These are phyloP conservation scores for Lutjanus argentimaculatus DNA, from an alignment of 2,797 vertebrate species.

Conservation along the genomic window DNA sequence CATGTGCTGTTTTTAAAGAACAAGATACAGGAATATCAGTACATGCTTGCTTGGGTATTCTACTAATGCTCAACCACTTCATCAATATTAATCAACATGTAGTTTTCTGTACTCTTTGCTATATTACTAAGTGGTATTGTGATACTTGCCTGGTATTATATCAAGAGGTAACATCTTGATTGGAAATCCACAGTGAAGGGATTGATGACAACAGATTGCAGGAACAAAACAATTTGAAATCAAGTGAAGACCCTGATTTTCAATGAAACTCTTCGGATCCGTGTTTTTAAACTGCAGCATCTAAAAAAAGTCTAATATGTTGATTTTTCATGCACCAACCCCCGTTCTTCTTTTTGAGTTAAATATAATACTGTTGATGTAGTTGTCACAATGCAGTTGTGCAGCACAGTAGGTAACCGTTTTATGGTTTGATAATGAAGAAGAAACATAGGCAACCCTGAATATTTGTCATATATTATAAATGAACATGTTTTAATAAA, in stretches of 20 bases:
- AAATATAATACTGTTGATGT: conserved; percentile 50
- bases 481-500: conserved; percentile 87
- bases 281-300: conserved; percentile 59
- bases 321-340: conserved; percentile 62
- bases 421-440: conserved; percentile 73
- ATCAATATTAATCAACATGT: conserved; percentile 8
- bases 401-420: conserved; percentile 60
- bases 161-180: neutral
- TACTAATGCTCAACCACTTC: neutral
- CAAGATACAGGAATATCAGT: conserved; percentile 10
- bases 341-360: conserved; percentile 57
- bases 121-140: conserved; percentile 28
- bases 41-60: conserved; percentile 4
- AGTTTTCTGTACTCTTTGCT: conserved; percentile 11
- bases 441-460: conserved; percentile 63
- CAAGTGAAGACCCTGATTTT: conserved; percentile 28
- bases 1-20: conserved; percentile 39
- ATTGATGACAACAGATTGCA: conserved; percentile 24
- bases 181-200: conserved; percentile 20
- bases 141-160: conserved; percentile 33
- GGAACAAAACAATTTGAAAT: conserved; percentile 35
- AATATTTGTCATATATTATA: conserved; percentile 80
- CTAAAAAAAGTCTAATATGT: conserved; percentile 49
- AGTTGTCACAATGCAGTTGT: conserved; percentile 61
- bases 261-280: conserved; percentile 29